These are phyloP conservation scores for Aculops lycopersici DNA, from an alignment of 1,140 invertebrate genomes.

Conservation along the genomic window DNA sequence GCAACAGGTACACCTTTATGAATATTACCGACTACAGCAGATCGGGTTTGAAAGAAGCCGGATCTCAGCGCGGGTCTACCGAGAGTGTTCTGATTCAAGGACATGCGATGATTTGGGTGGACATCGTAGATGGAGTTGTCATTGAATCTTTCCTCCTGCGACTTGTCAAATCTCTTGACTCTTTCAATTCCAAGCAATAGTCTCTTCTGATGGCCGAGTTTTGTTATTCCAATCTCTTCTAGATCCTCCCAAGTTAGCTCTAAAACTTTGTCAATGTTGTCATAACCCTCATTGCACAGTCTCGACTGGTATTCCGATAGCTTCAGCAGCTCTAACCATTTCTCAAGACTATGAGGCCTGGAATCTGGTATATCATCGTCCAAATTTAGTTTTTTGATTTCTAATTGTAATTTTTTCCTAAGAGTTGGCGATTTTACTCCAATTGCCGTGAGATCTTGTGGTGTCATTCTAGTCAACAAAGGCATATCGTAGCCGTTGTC, in stretches of 20 bases:
- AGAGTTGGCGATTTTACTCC: constrained; percentile 89
- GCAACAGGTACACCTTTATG: neutral
- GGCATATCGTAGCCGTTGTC: constrained; percentile 86
- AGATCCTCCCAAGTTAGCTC: constrained; percentile 93
- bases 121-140: neutral
- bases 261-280: constrained; percentile 43
- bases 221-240: constrained; percentile 76
- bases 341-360: constrained; percentile 57
- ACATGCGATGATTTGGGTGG: neutral
- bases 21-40: neutral
- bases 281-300: constrained; percentile 63
- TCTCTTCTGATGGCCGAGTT: constrained; percentile 74
- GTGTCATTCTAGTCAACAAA: constrained; percentile 87
- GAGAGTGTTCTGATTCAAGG: no score
- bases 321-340: constrained; percentile 61
- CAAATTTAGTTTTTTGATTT: constrained; percentile 74
- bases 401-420: constrained; percentile 68
- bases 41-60: no score
- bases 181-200: constrained; percentile 81
- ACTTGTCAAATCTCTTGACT: constrained; percentile 36
- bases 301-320: constrained; percentile 65
- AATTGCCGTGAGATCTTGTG: constrained; percentile 36
- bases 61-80: no score
- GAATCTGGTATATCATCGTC: constrained; percentile 68
- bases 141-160: constrained; percentile 3